Conservation (phyloP, 2,888 invertebrate genomes). For the Glaucopsyche alexis region DNA sequence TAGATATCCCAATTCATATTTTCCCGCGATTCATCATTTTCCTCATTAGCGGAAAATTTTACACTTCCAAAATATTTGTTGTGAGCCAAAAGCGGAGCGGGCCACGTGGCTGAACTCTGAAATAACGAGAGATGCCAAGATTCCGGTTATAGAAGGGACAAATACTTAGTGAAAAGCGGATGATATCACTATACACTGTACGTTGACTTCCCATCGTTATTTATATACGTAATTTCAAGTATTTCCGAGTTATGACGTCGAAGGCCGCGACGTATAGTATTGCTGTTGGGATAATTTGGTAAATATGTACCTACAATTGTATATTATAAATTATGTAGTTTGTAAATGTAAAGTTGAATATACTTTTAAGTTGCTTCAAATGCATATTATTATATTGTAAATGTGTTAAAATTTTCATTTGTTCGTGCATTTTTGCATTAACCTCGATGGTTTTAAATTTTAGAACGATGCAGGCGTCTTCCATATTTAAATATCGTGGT, state of each 20-base stretch:
- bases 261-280: constrained; percentile 30
- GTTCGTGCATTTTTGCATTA: neutral
- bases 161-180: constrained; percentile 44
- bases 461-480: neutral
- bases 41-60: constrained; percentile 15
- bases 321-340: neutral
- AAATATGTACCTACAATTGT: neutral
- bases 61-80: constrained; percentile 29
- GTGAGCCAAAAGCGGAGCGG: constrained; percentile 48
- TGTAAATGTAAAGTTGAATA: constrained; percentile 1
- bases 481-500: neutral
- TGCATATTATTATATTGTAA: neutral
- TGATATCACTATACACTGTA: constrained; percentile 47
- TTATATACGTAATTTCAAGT: constrained; percentile 33
- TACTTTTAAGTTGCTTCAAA: constrained; percentile 5
- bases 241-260: constrained; percentile 36
- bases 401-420: neutral
- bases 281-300: neutral
- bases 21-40: neutral
- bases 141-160: constrained; percentile 57
- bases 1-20: neutral
- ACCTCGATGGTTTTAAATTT: neutral
- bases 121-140: constrained; percentile 48
- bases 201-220: constrained; percentile 40
- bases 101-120: constrained; percentile 48